These are phyloP conservation scores for Rhea pennata DNA, from an alignment of 2,113 vertebrate genomes.

Conservation along the genomic window DNA sequence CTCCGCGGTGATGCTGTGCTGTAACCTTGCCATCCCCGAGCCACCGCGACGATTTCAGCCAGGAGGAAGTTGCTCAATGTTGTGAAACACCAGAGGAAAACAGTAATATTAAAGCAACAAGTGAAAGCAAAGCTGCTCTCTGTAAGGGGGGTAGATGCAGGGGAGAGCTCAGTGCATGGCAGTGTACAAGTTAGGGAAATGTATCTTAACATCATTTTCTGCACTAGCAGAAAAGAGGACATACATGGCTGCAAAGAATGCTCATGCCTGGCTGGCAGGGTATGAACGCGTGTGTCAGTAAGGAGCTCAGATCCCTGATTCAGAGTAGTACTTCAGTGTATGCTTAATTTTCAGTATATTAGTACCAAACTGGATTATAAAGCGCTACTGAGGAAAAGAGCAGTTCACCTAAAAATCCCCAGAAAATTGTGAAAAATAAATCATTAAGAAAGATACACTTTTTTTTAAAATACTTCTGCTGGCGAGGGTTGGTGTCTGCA, in stretches of 20 bases:
- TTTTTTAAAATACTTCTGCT: background rate
- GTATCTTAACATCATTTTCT: conserved; percentile 5
- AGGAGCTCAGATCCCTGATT: background rate
- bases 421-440: background rate
- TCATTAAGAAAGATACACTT: background rate
- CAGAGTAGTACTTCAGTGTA: background rate
- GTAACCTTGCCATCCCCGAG: conserved; percentile 23
- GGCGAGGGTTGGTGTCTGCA: background rate
- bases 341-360: conserved; percentile 10
- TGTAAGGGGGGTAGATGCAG: background rate
- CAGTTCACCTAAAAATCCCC: background rate
- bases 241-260: conserved; percentile 20
- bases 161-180: conserved; percentile 25
- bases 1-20: background rate
- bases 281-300: background rate
- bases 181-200: background rate
- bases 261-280: background rate
- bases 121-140: conserved; percentile 47
- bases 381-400: background rate
- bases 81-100: conserved; percentile 45
- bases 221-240: background rate
- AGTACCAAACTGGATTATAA: background rate
- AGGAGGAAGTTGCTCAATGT: background rate
- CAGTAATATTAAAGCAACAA: conserved; percentile 33
- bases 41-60: background rate